Evolutionary conservation across 2,113 vertebrate species (phyloP).

Genomic region (Poecile atricapillus): DNA sequence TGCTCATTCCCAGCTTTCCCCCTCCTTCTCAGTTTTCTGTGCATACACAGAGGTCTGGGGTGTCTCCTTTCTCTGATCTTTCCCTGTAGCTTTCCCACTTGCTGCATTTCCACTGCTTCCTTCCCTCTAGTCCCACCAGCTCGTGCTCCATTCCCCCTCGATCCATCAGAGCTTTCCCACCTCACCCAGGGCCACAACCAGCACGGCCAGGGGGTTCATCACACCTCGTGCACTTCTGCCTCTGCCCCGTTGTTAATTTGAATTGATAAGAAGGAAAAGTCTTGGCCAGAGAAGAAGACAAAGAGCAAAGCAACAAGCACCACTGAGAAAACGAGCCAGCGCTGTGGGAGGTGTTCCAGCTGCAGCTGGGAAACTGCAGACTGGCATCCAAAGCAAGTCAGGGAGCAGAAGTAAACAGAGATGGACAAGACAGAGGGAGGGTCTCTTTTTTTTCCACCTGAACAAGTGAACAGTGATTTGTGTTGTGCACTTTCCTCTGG

Average conservation of each 20-base stretch:
- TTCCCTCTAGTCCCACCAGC: too few species aligned
- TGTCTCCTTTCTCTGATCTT: neutral
- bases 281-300: neutral
- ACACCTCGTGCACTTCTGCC: neutral
- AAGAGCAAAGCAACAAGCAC: neutral
- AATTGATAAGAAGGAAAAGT: neutral
- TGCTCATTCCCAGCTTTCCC: neutral
- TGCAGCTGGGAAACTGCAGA: neutral
- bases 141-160: neutral
- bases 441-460: neutral
- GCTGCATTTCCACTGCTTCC: neutral
- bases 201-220: fast-evolving
- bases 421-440: neutral
- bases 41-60: neutral
- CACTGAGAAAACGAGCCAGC: neutral
- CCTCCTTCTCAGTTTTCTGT: neutral
- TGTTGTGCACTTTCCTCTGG: neutral
- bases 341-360: neutral
- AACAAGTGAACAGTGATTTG: neutral
- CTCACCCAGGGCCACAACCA: neutral
- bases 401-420: neutral
- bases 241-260: neutral
- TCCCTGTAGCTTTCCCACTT: neutral
- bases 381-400: neutral
- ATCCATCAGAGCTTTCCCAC: neutral